Evolutionary conservation across 2,113 vertebrate species (phyloP), one percentile per base, ranked within the genome.

Genomic region (Empidonax traillii): DNA sequence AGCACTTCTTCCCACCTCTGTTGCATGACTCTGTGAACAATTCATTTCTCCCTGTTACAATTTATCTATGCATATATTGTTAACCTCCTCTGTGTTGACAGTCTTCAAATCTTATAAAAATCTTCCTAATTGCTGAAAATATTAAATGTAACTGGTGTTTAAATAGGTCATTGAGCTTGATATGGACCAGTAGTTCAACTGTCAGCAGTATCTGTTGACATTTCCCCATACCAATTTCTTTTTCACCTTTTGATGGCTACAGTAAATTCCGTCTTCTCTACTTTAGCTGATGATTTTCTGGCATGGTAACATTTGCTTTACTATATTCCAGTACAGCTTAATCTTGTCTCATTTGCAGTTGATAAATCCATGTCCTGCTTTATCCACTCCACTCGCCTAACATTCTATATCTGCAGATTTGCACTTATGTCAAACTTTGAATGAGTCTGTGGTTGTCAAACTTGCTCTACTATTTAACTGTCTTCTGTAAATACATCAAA

Each of bases 401-500:
- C 30, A 14, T 67, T 62, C 37, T 68, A 31, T 90, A 84, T 88
- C 68, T 94, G 59, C 63, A 80, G 83, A 17, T 88, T 90, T 95
- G n/a, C 55, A 69, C 41, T 92, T 94, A 8, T 56, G 53, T 53
- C 83, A 90, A 23, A 8, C 6, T 47, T 58, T 90, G 63, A 91
- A 84, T 73, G 49, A 76, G 14, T 41, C 63, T 79, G 27, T 72
- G 51, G 31, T 59, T 96, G 87, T 93, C 77, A 93, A 59, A 94
- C 43, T 96, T 7, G 5, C 46, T 91, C 56, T 77, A 15, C n/a
- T 89, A 47, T 92, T 95, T 95, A 92, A 76, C 63, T 89, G 73
- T 81, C 84, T 89, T 52, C 39, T 78, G 80, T 69, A 84, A 94
- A 87, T 69, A 81, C 51, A 91, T 74, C 55, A 87, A 91, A 96